Percentiles rank a stretch among this genome's conserved stretches.
Conservation (phyloP, 1,140 invertebrate species). For the Calliphora vicina region DNA sequence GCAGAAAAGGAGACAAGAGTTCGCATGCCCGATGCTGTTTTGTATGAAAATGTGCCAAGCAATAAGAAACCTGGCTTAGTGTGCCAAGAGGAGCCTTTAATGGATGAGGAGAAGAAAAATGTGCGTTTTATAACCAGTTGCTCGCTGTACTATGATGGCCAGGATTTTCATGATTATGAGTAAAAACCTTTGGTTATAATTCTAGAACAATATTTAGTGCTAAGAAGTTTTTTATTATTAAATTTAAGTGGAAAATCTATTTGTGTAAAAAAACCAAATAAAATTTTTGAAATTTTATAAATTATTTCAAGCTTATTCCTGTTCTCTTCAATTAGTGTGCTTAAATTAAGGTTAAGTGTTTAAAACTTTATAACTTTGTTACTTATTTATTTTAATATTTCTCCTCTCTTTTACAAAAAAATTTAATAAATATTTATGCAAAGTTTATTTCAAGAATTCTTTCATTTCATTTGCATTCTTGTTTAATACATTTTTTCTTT, state of each 20-base stretch:
- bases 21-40: neutral
- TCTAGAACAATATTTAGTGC: neutral
- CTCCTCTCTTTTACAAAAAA: neutral
- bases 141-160: constrained; percentile 26
- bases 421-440: neutral
- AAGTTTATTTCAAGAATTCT: neutral
- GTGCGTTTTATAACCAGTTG: constrained; percentile 31
- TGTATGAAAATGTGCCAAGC: neutral
- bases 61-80: neutral
- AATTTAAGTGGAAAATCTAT: neutral
- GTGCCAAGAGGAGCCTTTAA: neutral
- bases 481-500: neutral
- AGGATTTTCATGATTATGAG: constrained; percentile 18
- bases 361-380: neutral
- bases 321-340: too few relatives aligned
- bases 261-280: too few relatives aligned
- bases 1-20: neutral
- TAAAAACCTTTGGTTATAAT: neutral
- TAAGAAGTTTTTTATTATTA: neutral
- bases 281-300: too few relatives aligned
- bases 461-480: neutral
- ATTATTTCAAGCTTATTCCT: too few relatives aligned
- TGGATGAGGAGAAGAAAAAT: neutral
- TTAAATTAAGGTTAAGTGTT: too few relatives aligned
- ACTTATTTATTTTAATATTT: too few relatives aligned